Percentiles rank a stretch among this genome's conserved stretches.
Evolutionary conservation across 2,113 vertebrate species (phyloP).

Genomic region (Hylia prasina): DNA sequence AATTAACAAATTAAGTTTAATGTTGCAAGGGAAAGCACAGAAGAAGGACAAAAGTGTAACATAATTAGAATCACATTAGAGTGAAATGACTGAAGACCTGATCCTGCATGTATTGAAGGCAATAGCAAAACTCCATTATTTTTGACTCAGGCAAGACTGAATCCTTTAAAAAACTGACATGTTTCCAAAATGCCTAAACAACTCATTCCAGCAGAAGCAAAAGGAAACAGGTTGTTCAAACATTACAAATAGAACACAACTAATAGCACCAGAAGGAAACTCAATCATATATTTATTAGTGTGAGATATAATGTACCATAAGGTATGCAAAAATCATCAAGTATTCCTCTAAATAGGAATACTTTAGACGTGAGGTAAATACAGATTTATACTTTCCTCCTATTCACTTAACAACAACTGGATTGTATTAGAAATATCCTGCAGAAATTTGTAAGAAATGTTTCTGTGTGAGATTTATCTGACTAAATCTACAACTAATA

Average conservation of each 20-base stretch:
- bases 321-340: neutral
- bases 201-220: neutral
- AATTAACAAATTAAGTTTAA: conserved; percentile 60
- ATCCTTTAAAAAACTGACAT: neutral
- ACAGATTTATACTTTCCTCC: neutral
- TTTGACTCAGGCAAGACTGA: neutral
- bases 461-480: neutral
- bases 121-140: conserved; percentile 19
- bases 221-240: neutral
- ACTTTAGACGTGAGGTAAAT: neutral
- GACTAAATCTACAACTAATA: neutral
- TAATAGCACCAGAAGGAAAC: neutral
- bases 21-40: conserved; percentile 34
- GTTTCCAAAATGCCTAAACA: conserved; percentile 8
- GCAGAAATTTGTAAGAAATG: neutral
- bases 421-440: neutral
- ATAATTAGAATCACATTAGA: conserved; percentile 32
- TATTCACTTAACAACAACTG: neutral
- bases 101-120: neutral
- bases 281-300: neutral
- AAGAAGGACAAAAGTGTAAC: conserved; percentile 32
- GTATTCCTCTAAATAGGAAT: neutral
- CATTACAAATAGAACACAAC: neutral
- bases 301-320: neutral
- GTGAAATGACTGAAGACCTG: conserved; percentile 6